phyloP scores from a whole-genome alignment of 53 echinoderm and acorn worm genomes.

The Paracentrotus lividus region DNA sequence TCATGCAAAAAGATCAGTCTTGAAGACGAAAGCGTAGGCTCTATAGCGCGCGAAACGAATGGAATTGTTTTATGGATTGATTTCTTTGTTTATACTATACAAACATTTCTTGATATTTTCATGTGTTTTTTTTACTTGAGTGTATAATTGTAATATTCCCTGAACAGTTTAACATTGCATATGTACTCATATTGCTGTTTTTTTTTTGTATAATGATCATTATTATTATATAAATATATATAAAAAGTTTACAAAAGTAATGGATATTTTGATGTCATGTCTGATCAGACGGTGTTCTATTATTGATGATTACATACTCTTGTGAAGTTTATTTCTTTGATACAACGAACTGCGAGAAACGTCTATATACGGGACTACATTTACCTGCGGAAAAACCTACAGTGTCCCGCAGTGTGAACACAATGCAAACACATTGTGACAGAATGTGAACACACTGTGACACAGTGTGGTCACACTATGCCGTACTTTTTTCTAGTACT shows the following conservation, averaged over 20 bases:
- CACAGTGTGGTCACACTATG: no score
- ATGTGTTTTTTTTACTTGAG: slow-evolving; percentile 37
- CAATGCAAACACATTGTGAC: no score
- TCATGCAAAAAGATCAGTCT: not conserved
- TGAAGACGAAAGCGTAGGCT: not conserved
- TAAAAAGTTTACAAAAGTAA: not conserved
- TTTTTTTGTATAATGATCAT: no score
- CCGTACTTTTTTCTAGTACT: no score
- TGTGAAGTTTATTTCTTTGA: slow-evolving; percentile 13
- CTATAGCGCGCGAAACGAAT: not conserved
- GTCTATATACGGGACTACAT: not conserved
- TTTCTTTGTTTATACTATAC: slow-evolving; percentile 47
- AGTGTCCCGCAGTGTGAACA: no score
- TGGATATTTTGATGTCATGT: slow-evolving; percentile 48
- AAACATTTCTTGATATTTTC: slow-evolving; percentile 14
- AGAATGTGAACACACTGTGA: no score
- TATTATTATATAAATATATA: slow-evolving; percentile 50
- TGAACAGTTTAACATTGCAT: slow-evolving; percentile 24
- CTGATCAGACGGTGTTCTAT: slow-evolving; percentile 6
- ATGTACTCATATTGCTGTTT: slow-evolving; percentile 55
- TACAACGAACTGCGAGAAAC: slow-evolving; percentile 28
- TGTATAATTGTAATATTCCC: slow-evolving; percentile 20
- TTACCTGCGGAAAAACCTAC: no score
- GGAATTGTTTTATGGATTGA: not conserved
- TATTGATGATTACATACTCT: slow-evolving; percentile 8